These are phyloP conservation scores for Thaumetopoea pityocampa DNA, from an alignment of 1,140 invertebrate genomes.

Conservation along the genomic window DNA sequence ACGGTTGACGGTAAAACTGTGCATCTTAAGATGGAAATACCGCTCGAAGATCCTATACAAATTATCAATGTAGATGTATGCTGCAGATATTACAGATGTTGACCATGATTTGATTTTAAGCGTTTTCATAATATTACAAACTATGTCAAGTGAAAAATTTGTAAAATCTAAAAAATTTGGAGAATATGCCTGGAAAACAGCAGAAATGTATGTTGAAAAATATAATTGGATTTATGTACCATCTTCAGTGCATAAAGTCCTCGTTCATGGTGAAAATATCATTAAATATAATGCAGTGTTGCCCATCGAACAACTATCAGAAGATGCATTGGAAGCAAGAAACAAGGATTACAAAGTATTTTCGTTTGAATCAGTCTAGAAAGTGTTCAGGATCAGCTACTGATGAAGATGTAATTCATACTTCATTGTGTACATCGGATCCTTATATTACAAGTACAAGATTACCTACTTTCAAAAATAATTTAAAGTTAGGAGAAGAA, in stretches of 20 bases:
- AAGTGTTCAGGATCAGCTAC: slow-evolving; percentile 6
- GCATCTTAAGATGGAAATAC: slow-evolving; percentile 2
- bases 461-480: not conserved
- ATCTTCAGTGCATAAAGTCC: slow-evolving; percentile 19
- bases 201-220: slow-evolving; percentile 11
- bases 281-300: slow-evolving; percentile 14
- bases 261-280: slow-evolving; percentile 15
- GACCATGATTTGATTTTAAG: not conserved
- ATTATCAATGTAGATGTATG: not conserved
- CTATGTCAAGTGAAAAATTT: not conserved
- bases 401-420: slow-evolving; percentile 1
- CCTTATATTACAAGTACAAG: slow-evolving; percentile 1
- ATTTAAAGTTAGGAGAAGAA: not conserved
- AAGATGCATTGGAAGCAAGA: slow-evolving; percentile 24
- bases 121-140: not conserved
- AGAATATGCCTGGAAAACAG: not conserved
- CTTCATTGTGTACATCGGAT: not conserved
- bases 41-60: not conserved
- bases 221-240: slow-evolving; percentile 25
- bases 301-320: slow-evolving; percentile 22
- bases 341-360: slow-evolving; percentile 27
- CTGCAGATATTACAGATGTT: not conserved
- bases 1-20: too few species aligned
- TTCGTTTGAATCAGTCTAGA: slow-evolving; percentile 16
- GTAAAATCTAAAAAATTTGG: not conserved